phyloP scores from a whole-genome alignment of 2,113 vertebrate species.

The Thymallus thymallus region DNA sequence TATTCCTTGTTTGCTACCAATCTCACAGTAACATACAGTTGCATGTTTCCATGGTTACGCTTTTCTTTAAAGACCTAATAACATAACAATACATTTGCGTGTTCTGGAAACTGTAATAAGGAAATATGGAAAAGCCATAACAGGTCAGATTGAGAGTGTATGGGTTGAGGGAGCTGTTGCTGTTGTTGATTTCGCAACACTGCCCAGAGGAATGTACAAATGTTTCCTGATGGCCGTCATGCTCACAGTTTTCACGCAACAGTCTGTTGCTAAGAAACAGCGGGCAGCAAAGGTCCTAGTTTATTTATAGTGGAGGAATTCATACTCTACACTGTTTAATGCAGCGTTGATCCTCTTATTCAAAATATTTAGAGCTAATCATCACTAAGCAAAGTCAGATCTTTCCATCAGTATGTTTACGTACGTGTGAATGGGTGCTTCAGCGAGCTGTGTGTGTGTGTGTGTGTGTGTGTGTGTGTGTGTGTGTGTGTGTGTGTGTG shows the following conservation, averaged over 20 bases:
- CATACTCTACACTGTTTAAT: background rate
- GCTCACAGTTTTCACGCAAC: slow-evolving; percentile 33
- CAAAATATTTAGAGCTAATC: background rate
- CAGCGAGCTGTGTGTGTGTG: slow-evolving; percentile 1
- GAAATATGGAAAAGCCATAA: too few relatives aligned
- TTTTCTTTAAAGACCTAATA: slow-evolving; percentile 24
- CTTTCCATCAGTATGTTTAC: background rate
- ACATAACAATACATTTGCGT: slow-evolving; percentile 8
- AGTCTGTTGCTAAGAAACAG: slow-evolving; percentile 64
- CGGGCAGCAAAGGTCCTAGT: background rate
- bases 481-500: slow-evolving; percentile 1
- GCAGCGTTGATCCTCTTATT: background rate
- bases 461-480: background rate
- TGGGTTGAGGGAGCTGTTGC: background rate
- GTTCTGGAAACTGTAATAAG: too few relatives aligned
- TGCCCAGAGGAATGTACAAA: slow-evolving; percentile 15
- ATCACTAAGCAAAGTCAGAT: background rate
- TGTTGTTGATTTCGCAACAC: slow-evolving; percentile 14
- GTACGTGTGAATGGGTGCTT: background rate
- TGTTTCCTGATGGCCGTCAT: slow-evolving; percentile 53
- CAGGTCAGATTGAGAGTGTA: background rate
- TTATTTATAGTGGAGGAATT: background rate
- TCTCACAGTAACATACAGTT: slow-evolving; percentile 19
- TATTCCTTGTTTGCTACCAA: slow-evolving; percentile 26
- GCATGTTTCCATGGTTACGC: slow-evolving; percentile 60